Percentiles rank a stretch among this genome's conserved stretches.
These are phyloP conservation scores for Pocillopora grandis DNA, from an alignment of 92 coral and sea anemone genomes.

Conservation along the genomic window DNA sequence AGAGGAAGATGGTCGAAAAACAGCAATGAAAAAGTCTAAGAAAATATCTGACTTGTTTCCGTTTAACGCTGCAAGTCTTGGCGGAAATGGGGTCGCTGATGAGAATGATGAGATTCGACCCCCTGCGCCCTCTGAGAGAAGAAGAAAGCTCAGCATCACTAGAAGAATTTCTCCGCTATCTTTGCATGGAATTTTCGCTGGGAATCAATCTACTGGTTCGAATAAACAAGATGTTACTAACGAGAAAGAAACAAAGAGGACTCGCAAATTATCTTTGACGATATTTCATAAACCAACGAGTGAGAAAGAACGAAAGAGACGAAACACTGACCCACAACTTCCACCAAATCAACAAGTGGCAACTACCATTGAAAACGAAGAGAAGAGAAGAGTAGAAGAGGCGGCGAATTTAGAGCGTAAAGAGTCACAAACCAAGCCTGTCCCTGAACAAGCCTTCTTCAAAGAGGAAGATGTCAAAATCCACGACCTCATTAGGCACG, in stretches of 20 bases:
- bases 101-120: constrained; percentile 39
- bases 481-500: constrained; percentile 67
- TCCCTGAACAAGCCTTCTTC: constrained; percentile 62
- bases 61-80: constrained; percentile 48
- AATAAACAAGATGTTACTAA: constrained; percentile 44
- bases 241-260: constrained; percentile 42
- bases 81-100: constrained; percentile 36
- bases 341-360: constrained; percentile 33
- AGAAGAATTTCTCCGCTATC: constrained; percentile 68
- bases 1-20: constrained; percentile 63
- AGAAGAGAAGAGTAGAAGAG: constrained; percentile 19
- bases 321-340: constrained; percentile 77
- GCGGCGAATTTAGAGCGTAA: neutral
- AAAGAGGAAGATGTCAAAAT: constrained; percentile 85
- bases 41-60: constrained; percentile 74
- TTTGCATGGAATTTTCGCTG: constrained; percentile 58
- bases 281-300: constrained; percentile 60
- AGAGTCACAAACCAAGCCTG: constrained; percentile 37
- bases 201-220: constrained; percentile 23
- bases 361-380: constrained; percentile 19
- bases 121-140: constrained; percentile 53
- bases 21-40: constrained; percentile 45
- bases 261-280: constrained; percentile 70
- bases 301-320: constrained; percentile 60
- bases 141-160: constrained; percentile 67